phyloP scores from a whole-genome alignment of 2,797 vertebrate genomes.

The Podarcis lilfordi region DNA sequence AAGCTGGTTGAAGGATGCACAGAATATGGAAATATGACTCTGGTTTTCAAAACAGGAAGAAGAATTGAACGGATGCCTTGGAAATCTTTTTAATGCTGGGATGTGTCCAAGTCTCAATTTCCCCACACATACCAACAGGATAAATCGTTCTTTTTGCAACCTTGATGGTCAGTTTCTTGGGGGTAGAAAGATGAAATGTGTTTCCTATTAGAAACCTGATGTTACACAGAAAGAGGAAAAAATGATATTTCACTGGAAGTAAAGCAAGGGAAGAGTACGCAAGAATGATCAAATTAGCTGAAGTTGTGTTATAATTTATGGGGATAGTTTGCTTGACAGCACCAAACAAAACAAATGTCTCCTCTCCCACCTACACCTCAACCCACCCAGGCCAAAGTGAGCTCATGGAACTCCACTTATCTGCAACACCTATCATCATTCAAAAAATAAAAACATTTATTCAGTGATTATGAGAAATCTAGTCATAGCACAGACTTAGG shows the following conservation, averaged over 20 bases:
- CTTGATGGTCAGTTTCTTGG: slow-evolving; percentile 27
- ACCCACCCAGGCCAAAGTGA: no score
- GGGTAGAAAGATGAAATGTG: background rate
- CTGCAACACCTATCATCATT: background rate
- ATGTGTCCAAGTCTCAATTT: slow-evolving; percentile 18
- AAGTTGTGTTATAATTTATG: background rate
- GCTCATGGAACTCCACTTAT: background rate
- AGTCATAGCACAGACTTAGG: background rate
- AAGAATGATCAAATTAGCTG: background rate
- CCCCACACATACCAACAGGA: slow-evolving; percentile 26
- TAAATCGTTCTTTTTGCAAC: slow-evolving; percentile 27
- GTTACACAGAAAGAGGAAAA: background rate
- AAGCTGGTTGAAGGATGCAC: background rate
- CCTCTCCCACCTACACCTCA: background rate
- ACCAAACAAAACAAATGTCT: background rate
- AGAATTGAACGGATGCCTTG: slow-evolving; percentile 7
- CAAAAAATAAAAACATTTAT: background rate
- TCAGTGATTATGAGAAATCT: background rate
- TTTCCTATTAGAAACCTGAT: slow-evolving; percentile 19
- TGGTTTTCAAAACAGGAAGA: slow-evolving; percentile 24
- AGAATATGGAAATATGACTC: slow-evolving; percentile 7
- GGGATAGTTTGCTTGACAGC: background rate
- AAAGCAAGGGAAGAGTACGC: background rate
- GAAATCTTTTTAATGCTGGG: slow-evolving; percentile 19
- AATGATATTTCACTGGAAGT: background rate